Base-by-base conservation (phyloP, 2,888 invertebrate species). In the Euzophera pinguis region DNA sequence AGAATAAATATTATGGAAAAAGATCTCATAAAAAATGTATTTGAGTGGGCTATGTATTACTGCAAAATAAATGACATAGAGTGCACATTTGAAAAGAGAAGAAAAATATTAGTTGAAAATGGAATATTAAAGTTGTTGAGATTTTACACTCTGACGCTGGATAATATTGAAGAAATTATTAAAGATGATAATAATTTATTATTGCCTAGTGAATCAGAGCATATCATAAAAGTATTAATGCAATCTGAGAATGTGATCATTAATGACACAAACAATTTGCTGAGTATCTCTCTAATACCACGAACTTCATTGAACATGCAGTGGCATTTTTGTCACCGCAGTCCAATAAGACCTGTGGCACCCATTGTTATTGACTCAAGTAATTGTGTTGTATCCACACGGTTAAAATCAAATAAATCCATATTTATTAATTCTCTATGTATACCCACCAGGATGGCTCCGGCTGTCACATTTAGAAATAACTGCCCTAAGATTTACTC, bases 21-120 rank as follows among this genome's bases (percentile, higher is more conserved):
- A 57, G 89, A 92, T 69, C 79, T 93, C 8, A 90, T 92, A 37
- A 83, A 83, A 58, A 78, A 87, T 65, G 84, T 91, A 13, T 82
- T 92, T 68, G 81, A 86, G 54, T 93, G 93, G 93, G 87, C 91
- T 39, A 62, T 75, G 50, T 68, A 77, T 59, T 92, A 91, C 67
- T 92, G 92, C 65, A 68, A 84, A 67, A 77, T 82, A 59, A 78
- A 81, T 60, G 76, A 83, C 56, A 63, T 90, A 12, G 63, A 75
- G 45, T 65, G 70, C 37, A 81, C 84, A 48, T 65, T 84, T 52
- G 81, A 86, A 58, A 91, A 89, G 64, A 81, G 90, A 64, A 76
- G 89, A 52, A 71, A 80, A 41, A 57, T 90, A 37, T 65, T 92
- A 52, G 73, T 78, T 42, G 81, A 84, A 34, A 76, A 79, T 64